A percentile compares a stretch with the other conserved stretches of the same genome.
These are phyloP conservation scores for Dermolepida albohirtum DNA, from an alignment of 2,888 invertebrate genomes.

Conservation along the genomic window DNA sequence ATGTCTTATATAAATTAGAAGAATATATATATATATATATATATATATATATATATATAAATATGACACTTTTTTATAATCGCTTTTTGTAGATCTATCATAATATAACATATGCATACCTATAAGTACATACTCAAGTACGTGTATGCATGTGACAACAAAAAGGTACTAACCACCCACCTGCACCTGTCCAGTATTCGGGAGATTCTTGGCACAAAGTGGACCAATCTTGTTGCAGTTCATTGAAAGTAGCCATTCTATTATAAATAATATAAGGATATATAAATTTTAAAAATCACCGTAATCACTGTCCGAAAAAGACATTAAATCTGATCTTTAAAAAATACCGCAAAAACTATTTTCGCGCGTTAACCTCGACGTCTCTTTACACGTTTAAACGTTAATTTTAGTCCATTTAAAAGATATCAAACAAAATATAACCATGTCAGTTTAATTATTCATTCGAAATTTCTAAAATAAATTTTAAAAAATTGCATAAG, in stretches of 20 bases:
- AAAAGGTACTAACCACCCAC: conserved; percentile 57
- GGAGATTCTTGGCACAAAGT: conserved; percentile 73
- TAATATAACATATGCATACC: too few relatives aligned
- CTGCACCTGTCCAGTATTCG: conserved; percentile 73
- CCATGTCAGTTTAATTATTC: not conserved
- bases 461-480: not conserved
- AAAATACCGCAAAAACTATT: conserved; percentile 1
- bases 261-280: not conserved
- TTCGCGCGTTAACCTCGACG: conserved; percentile 4
- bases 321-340: not conserved
- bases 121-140: too few relatives aligned
- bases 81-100: too few relatives aligned
- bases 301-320: not conserved
- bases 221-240: conserved; percentile 75
- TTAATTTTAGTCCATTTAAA: conserved; percentile 19
- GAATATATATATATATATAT: too few relatives aligned
- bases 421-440: not conserved
- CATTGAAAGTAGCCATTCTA: conserved; percentile 74
- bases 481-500: not conserved
- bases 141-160: too few relatives aligned
- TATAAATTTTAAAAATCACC: not conserved
- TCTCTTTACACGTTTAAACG: not conserved
- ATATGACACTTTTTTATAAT: too few relatives aligned
- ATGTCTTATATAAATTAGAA: too few relatives aligned
- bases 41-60: too few relatives aligned